Evolutionary conservation across 2,888 invertebrate genomes (phyloP).

Genomic region (Apodemia duryi): DNA sequence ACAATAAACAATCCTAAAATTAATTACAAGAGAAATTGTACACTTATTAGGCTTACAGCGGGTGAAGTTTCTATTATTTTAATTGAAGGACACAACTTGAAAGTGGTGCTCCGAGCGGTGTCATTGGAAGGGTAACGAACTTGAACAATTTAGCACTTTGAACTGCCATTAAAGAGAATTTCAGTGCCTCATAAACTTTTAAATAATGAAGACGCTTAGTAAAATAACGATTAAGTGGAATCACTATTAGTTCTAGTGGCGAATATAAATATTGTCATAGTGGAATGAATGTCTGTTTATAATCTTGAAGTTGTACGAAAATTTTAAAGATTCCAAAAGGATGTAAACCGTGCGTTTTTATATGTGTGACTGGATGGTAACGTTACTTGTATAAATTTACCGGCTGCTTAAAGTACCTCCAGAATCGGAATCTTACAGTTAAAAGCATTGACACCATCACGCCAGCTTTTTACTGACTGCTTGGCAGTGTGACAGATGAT

Average conservation of each 20-base stretch:
- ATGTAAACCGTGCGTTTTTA: no score
- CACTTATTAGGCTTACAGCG: conserved; percentile 37
- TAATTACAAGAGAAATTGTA: conserved; percentile 21
- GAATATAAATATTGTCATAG: neutral
- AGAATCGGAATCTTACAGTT: no score
- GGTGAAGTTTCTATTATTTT: conserved; percentile 57
- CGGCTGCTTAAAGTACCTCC: no score
- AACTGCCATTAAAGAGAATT: neutral
- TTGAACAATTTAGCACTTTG: conserved; percentile 11
- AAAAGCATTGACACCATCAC: no score
- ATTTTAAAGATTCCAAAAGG: no score
- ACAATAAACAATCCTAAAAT: neutral
- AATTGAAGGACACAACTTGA: conserved; percentile 56
- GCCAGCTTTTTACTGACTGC: no score
- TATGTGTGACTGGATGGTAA: no score
- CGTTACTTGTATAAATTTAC: no score
- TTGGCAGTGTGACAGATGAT: no score
- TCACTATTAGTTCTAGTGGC: neutral
- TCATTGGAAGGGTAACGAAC: neutral
- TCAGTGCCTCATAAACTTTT: neutral
- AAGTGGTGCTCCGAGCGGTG: conserved; percentile 45
- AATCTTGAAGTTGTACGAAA: no score
- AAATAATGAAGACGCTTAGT: neutral
- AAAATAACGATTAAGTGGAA: neutral
- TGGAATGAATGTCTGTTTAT: no score